Evolutionary conservation across 2,113 vertebrate genomes (phyloP), one percentile per base, ranked within the genome.

Genomic region (Oncorhynchus nerka): DNA sequence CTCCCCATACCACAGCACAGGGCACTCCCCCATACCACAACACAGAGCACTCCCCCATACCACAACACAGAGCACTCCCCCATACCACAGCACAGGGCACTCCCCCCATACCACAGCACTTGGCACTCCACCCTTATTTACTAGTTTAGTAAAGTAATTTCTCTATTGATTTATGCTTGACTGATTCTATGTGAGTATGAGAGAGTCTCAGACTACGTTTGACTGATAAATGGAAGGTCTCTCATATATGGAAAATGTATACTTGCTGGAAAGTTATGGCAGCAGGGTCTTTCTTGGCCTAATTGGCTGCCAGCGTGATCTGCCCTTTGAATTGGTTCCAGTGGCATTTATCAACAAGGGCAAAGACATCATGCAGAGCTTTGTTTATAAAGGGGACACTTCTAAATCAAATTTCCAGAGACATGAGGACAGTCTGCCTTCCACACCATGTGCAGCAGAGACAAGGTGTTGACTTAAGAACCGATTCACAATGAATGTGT

Each of bases 241-340:
- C 67, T 83, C 76, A 73, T 81, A 78, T 87, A 32, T 57, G 82
- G 83, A 81, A 87, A 87, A 87, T 77, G 70, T 79, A 82, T 75
- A 74, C 70, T 86, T 87, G 76, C 85, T 74, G 79, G 72, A 87
- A 83, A 86, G 75, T 88, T 80, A 81, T 82, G 51, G 72, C 81
- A 83, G 72, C 82, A 83, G 71, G 61, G 57, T 85, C 68, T 79
- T 78, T 74, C 81, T 88, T 75, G 72, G 82, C 71, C 81, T 87
- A 84, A 88, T 88, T 90, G 85, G 84, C 80, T 79, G 76, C 78
- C 80, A 84, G 81, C 55, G 7, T 59, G 83, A 87, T 83, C 81
- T 88, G 81, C 89, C 84, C 85, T 88, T 87, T 91, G 84, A 86
- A 72, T 83, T 51, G 0, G 12, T 76, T 85, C 84, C 86, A 90